A percentile compares a stretch with the other conserved stretches of the same genome.
These are phyloP conservation scores for Pseudococcus viburni DNA, from an alignment of 2,888 invertebrate species.

Conservation along the genomic window DNA sequence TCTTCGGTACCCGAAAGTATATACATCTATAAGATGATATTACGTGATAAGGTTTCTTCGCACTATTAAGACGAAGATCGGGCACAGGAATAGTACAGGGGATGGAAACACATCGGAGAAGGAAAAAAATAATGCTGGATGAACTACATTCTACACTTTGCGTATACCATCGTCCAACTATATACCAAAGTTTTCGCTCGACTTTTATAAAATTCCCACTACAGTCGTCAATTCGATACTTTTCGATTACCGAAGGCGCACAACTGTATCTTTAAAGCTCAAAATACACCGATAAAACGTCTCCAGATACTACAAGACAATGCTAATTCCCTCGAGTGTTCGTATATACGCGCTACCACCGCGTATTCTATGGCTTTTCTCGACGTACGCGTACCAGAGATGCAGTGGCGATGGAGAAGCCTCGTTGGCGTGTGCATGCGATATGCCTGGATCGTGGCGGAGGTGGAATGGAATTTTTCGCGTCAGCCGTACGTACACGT, in stretches of 20 bases:
- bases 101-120: conserved; percentile 1
- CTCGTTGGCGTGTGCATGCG: too few relatives aligned
- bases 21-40: conserved; percentile 30
- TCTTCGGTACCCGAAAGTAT: not conserved
- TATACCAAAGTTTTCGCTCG: conserved; percentile 42
- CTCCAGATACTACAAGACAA: conserved; percentile 48
- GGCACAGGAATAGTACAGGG: not conserved
- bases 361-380: not conserved
- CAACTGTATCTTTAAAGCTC: conserved; percentile 55
- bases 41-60: conserved; percentile 25
- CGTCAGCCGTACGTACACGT: conserved; percentile 1
- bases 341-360: not conserved
- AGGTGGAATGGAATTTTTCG: not conserved
- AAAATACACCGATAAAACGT: conserved; percentile 57
- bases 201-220: conserved; percentile 52
- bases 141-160: conserved; percentile 2
- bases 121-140: conserved; percentile 13
- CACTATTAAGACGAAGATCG: not conserved
- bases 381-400: too few relatives aligned
- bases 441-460: too few relatives aligned
- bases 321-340: conserved; percentile 33
- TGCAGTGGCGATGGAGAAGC: too few relatives aligned
- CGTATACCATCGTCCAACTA: not conserved
- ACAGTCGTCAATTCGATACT: conserved; percentile 55
- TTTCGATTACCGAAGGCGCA: conserved; percentile 54